A percentile compares a stretch with the other conserved stretches of the same genome.
phyloP scores from a whole-genome alignment of 1,140 invertebrate genomes.

The Eumeta japonica region DNA sequence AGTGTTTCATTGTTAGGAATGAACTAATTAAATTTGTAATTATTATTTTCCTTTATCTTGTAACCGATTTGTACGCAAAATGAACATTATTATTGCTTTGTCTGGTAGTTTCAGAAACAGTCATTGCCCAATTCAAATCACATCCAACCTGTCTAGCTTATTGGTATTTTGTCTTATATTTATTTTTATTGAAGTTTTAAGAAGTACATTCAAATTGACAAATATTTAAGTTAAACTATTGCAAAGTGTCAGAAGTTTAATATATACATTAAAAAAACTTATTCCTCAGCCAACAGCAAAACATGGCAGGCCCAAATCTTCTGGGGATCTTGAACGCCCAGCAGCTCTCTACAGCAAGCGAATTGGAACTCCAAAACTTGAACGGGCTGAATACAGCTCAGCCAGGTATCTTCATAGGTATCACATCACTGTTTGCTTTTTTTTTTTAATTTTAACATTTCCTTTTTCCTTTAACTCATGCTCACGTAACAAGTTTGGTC shows the following conservation, averaged over 20 bases:
- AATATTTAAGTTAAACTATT: no score
- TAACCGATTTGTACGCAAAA: no score
- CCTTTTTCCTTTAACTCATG: background rate
- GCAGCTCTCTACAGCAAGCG: conserved; percentile 27
- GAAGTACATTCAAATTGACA: no score
- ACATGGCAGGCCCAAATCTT: conserved; percentile 39
- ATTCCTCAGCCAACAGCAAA: conserved; percentile 33
- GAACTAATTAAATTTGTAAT: no score
- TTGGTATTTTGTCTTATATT: conserved; percentile 15
- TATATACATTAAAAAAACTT: background rate
- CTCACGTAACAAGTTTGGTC: background rate
- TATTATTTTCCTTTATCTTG: no score
- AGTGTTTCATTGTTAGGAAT: conserved; percentile 19
- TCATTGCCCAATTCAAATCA: no score
- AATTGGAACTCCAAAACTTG: conserved; percentile 29
- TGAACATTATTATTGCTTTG: background rate
- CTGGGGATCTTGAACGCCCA: conserved; percentile 40
- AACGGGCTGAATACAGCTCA: conserved; percentile 24
- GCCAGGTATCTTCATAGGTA: conserved; percentile 24
- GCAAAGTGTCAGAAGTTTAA: background rate
- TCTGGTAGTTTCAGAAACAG: no score
- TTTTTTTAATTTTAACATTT: background rate
- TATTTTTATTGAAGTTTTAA: no score
- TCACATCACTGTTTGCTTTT: background rate
- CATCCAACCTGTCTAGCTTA: no score